A percentile compares a stretch with the other conserved stretches of the same genome.
Evolutionary conservation across 2,113 vertebrate genomes (phyloP).

Genomic region (Triplophysa siluroides): DNA sequence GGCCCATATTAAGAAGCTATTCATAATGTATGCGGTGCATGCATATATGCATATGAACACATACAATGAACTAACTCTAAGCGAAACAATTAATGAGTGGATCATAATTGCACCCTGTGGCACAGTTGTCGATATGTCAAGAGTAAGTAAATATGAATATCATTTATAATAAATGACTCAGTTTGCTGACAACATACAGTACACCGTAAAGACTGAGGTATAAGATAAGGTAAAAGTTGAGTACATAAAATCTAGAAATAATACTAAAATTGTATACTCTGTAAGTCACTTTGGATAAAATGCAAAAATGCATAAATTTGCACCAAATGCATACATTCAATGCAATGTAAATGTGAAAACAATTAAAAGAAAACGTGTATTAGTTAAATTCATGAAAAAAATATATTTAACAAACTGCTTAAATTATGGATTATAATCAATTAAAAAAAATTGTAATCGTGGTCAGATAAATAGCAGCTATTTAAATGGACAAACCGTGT

Average conservation of each 20-base stretch:
- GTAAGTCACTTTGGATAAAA: too few relatives aligned
- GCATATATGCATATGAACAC: slow-evolving; percentile 6
- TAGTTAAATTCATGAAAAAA: neutral
- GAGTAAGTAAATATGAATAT: slow-evolving; percentile 27
- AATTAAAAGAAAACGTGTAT: neutral
- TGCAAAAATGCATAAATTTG: too few relatives aligned
- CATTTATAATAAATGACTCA: neutral
- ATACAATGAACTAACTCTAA: slow-evolving; percentile 32
- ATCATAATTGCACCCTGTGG: slow-evolving; percentile 35
- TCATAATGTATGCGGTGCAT: slow-evolving; percentile 27
- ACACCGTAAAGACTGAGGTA: neutral
- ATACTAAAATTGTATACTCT: too few relatives aligned
- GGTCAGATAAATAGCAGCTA: slow-evolving; percentile 1
- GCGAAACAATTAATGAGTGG: slow-evolving; percentile 29
- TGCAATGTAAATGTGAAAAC: too few relatives aligned
- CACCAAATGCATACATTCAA: too few relatives aligned
- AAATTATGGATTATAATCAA: neutral
- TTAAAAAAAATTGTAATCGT: neutral
- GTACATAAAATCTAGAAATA: neutral
- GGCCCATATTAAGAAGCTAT: slow-evolving; percentile 19
- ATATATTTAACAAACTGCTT: neutral
- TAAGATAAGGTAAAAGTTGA: neutral
- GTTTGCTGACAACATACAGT: neutral
- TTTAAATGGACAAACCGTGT: slow-evolving; percentile 10
- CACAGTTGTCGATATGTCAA: slow-evolving; percentile 10